phyloP scores from a whole-genome alignment of 2,113 vertebrate genomes.

The Eubucco bourcierii region DNA sequence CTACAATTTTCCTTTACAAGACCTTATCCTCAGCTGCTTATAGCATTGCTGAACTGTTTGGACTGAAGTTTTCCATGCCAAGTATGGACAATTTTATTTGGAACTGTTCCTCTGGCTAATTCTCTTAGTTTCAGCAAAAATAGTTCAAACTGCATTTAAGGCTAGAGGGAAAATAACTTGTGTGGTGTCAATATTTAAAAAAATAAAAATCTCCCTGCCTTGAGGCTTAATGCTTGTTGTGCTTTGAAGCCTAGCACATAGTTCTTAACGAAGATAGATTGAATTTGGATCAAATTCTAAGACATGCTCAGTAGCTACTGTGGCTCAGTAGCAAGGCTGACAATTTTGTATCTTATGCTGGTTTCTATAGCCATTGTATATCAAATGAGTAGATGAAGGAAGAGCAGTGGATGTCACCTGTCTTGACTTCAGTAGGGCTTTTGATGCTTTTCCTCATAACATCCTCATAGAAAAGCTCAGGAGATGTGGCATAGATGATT shows the following conservation, averaged over 20 bases:
- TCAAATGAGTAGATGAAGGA: no score
- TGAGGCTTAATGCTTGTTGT: neutral
- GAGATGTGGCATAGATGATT: no score
- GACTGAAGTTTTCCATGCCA: constrained; percentile 60
- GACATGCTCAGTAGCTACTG: neutral
- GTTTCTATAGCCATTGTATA: no score
- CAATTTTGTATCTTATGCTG: neutral
- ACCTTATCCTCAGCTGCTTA: constrained; percentile 13
- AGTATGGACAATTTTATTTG: constrained; percentile 54
- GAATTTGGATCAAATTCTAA: neutral
- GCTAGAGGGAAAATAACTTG: neutral
- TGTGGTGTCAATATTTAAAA: neutral
- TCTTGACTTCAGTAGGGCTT: no score
- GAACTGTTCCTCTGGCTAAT: neutral
- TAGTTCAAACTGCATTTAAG: neutral
- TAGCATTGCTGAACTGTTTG: constrained; percentile 18
- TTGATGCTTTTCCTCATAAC: no score
- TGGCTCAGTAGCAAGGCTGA: neutral
- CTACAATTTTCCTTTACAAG: neutral
- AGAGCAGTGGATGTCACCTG: no score
- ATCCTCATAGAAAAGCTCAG: no score
- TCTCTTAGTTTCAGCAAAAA: constrained; percentile 39
- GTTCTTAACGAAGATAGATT: neutral
- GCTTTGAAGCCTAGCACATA: neutral
- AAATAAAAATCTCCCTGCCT: neutral